Evolutionary conservation across 2,888 invertebrate genomes (phyloP), one percentile per base, ranked within the genome.

Genomic region (Cybosia mesomella): DNA sequence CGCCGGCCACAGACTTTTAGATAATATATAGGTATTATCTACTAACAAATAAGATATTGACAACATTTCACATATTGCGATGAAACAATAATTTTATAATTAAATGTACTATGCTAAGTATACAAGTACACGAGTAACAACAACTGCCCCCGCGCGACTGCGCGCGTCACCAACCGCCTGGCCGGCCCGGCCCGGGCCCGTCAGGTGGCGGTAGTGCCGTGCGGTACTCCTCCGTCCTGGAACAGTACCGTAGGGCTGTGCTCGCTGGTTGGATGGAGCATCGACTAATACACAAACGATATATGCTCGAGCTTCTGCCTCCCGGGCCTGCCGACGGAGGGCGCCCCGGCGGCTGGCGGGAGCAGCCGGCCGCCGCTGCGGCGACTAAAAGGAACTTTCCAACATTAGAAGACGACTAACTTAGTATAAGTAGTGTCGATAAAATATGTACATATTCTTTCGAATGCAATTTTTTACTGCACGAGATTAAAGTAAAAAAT

Each of bases 301-400:
- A n/a, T n/a, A n/a, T n/a, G n/a, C n/a, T n/a, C n/a, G n/a, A n/a
- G n/a, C n/a, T n/a, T n/a, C n/a, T n/a, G n/a, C n/a, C n/a, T n/a
- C 28, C 28, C 28, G 34, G 9, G 34, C 34, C 34, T n/a, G n/a
- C n/a, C n/a, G n/a, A n/a, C n/a, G n/a, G n/a, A n/a, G n/a, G 15
- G 18, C 57, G 28, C 11, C 5, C 13, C 18, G 22, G 34, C 22
- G 13, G 18, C 32, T 15, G 57, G n/a, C 3, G 36, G 2, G 36
- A 4, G 11, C 28, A 0, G 28, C 13, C 22, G 15, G 18, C 34
- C 13, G 11, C 11, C 15, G 71, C 60, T 32, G 58, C 67, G 60
- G 70, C 70, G 58, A 70, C 66, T 49, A 53, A 67, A 70, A 80
- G 80, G 80, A 80, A 80, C 79, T 80, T 71, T 79, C 72, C 61